Conservation (phyloP, 2,113 vertebrate species). For the Cyprichromis sp. region DNA sequence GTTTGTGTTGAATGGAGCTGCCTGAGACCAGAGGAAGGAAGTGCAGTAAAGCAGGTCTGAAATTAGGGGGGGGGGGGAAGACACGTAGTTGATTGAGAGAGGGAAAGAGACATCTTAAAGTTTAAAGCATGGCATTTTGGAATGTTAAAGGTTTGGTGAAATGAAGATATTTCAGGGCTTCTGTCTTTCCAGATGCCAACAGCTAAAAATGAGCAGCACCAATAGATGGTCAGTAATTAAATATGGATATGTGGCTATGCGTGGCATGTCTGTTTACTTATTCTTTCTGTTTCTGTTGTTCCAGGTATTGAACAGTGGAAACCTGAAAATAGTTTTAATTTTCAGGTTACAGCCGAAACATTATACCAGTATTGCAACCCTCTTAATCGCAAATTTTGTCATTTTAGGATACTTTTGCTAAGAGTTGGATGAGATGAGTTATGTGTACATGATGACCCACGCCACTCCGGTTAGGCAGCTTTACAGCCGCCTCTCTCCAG, state of each 20-base stretch:
- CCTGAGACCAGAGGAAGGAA: neutral
- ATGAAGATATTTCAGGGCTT: neutral
- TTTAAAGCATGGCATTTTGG: neutral
- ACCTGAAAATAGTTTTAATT: neutral
- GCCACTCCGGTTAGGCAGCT: neutral
- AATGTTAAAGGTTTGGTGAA: neutral
- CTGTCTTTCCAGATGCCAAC: neutral
- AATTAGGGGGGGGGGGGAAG: neutral
- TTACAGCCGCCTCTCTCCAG: neutral
- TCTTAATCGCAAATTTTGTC: neutral
- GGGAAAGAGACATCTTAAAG: neutral
- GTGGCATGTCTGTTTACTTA: neutral
- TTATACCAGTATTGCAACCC: neutral
- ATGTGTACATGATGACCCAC: neutral
- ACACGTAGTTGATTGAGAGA: neutral
- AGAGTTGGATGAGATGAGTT: neutral
- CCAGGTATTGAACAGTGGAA: neutral
- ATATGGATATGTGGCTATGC: neutral
- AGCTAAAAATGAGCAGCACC: neutral
- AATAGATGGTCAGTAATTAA: neutral
- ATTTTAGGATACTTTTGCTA: neutral
- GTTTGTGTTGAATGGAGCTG: neutral
- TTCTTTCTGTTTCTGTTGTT: neutral
- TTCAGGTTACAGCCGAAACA: neutral
- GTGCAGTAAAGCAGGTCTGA: neutral